phyloP scores from a whole-genome alignment of 2,888 invertebrate species.

The Ormia ochracea region DNA sequence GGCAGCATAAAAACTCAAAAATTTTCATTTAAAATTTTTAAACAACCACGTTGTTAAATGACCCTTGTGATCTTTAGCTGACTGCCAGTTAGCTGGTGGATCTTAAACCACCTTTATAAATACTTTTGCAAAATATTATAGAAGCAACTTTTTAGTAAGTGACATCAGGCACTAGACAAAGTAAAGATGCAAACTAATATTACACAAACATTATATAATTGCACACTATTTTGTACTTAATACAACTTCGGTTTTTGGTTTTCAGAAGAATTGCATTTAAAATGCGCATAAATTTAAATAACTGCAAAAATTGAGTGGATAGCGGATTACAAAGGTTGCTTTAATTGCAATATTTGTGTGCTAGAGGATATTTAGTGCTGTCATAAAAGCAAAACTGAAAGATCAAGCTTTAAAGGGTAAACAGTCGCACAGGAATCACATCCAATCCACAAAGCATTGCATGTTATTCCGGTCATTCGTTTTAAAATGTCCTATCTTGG shows the following conservation, averaged over 20 bases:
- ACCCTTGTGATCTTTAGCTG: constrained; percentile 56
- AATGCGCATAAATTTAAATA: constrained; percentile 52
- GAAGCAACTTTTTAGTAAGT: constrained; percentile 38
- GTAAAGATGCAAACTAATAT: constrained; percentile 48
- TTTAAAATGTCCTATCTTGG: background rate
- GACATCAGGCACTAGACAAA: constrained; percentile 45
- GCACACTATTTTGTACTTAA: background rate
- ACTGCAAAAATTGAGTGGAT: background rate
- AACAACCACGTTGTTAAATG: constrained; percentile 28
- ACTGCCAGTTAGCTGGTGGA: constrained; percentile 47
- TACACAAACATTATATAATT: constrained; percentile 30
- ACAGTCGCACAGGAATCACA: constrained; percentile 38
- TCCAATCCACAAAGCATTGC: constrained; percentile 32
- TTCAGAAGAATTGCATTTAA: constrained; percentile 22
- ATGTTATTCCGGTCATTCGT: background rate
- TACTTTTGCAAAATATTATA: background rate
- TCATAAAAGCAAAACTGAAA: background rate
- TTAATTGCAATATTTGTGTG: constrained; percentile 6
- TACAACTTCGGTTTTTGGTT: background rate
- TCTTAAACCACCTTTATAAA: background rate
- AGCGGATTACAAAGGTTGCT: constrained; percentile 13
- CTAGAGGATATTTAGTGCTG: constrained; percentile 37
- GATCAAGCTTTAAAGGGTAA: constrained; percentile 50
- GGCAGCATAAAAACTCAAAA: constrained; percentile 37
- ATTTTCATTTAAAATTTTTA: background rate